These are phyloP conservation scores for Galendromus occidentalis DNA, from an alignment of 1,140 invertebrate species.

Conservation along the genomic window DNA sequence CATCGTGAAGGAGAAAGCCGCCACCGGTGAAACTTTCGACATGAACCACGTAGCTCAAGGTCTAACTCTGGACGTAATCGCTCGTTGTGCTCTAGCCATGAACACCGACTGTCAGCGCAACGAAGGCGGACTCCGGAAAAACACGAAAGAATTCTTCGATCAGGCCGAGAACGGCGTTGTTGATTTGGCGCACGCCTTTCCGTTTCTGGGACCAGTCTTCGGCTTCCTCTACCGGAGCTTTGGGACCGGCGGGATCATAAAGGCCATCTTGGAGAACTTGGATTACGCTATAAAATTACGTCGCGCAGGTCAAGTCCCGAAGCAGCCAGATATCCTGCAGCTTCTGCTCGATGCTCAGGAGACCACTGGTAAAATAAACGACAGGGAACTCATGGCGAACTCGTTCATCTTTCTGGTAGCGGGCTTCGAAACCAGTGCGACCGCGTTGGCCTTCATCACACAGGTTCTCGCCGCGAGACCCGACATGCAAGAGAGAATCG, in stretches of 20 bases:
- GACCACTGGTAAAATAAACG: slow-evolving; percentile 20
- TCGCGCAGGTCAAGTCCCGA: background rate
- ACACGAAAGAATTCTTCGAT: slow-evolving; percentile 26
- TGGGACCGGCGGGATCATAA: slow-evolving; percentile 24
- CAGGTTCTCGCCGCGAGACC: slow-evolving; percentile 31
- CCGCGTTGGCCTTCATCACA: slow-evolving; percentile 28
- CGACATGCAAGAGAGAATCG: slow-evolving; percentile 30
- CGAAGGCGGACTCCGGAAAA: slow-evolving; percentile 28
- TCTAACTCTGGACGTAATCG: slow-evolving; percentile 33
- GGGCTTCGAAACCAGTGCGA: slow-evolving; percentile 33
- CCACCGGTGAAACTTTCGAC: slow-evolving; percentile 22
- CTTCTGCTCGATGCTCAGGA: slow-evolving; percentile 19
- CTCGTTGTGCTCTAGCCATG: slow-evolving; percentile 31
- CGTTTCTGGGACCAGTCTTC: slow-evolving; percentile 21
- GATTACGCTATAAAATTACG: slow-evolving; percentile 20
- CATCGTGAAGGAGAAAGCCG: slow-evolving; percentile 19
- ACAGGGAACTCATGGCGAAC: slow-evolving; percentile 30
- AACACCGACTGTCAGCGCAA: slow-evolving; percentile 29
- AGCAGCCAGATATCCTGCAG: slow-evolving; percentile 18
- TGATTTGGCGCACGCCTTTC: slow-evolving; percentile 24
- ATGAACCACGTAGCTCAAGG: slow-evolving; percentile 28
- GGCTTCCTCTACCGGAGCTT: slow-evolving; percentile 23
- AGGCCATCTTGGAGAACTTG: slow-evolving; percentile 24
- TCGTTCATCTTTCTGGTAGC: slow-evolving; percentile 31
- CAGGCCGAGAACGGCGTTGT: slow-evolving; percentile 24